Evolutionary conservation across 1,140 invertebrate genomes (phyloP).

Genomic region (Aphis craccivora): DNA sequence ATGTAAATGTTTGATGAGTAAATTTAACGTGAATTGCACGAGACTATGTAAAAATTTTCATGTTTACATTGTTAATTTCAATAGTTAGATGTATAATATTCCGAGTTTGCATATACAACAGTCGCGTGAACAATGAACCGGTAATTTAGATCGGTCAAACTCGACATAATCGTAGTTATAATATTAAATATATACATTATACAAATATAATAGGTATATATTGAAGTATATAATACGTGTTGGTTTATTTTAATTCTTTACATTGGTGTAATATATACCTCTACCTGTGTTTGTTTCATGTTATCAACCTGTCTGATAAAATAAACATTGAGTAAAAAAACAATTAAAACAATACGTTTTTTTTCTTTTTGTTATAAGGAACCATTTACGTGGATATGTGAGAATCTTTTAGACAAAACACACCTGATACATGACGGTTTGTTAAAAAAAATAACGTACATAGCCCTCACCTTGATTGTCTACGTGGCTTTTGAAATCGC

Average conservation of each 20-base stretch:
- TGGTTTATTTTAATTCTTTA: not conserved
- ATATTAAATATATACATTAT: not conserved
- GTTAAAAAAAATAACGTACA: conserved; percentile 22
- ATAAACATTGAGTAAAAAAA: not conserved
- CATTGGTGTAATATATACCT: not conserved
- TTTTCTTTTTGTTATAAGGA: not conserved
- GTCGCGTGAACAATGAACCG: not conserved
- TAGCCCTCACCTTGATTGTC: conserved; percentile 47
- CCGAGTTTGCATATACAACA: not conserved
- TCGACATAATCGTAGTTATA: not conserved
- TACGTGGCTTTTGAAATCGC: conserved; percentile 52
- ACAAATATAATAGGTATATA: not conserved
- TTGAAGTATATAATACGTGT: not conserved
- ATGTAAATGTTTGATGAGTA: not conserved
- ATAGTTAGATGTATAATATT: not conserved
- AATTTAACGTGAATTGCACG: not conserved
- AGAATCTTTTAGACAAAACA: conserved; percentile 52
- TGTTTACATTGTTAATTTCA: not conserved
- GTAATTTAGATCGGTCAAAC: not conserved
- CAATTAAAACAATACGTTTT: conserved; percentile 37
- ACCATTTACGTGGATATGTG: not conserved
- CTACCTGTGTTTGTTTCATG: not conserved
- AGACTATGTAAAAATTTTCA: not conserved
- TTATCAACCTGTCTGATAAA: not conserved
- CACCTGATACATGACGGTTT: conserved; percentile 40